Percentiles rank a stretch among this genome's conserved stretches.
These are phyloP conservation scores for Kobus ellipsiprymnus DNA, from an alignment of 2,113 vertebrate species.

Conservation along the genomic window DNA sequence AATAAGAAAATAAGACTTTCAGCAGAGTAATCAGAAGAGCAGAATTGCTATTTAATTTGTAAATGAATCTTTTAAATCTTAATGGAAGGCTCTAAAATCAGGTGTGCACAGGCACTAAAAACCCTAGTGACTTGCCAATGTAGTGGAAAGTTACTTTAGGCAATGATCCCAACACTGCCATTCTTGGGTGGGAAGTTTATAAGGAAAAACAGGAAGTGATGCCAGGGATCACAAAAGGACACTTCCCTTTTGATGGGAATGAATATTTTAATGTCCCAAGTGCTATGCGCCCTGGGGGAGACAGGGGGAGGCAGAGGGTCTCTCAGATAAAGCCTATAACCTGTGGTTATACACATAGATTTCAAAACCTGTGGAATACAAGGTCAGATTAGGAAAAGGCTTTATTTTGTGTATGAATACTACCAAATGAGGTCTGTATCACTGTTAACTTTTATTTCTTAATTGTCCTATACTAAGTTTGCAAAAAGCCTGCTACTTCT, in stretches of 20 bases:
- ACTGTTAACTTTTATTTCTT: background rate
- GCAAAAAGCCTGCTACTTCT: background rate
- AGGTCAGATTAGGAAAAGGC: background rate
- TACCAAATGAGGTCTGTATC: background rate
- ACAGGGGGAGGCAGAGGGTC: slow-evolving; percentile 47
- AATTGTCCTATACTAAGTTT: background rate
- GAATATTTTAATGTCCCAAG: background rate
- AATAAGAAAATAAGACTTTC: background rate
- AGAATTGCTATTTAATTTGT: background rate
- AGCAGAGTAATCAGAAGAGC: background rate
- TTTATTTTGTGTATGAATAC: background rate
- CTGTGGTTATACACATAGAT: background rate
- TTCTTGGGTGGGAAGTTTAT: slow-evolving; percentile 45
- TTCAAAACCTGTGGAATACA: background rate
- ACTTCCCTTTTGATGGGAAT: slow-evolving; percentile 24
- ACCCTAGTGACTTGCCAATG: background rate
- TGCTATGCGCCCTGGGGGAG: slow-evolving; percentile 12
- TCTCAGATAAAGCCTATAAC: background rate
- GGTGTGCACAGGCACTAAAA: background rate
- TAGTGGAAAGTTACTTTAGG: slow-evolving; percentile 44
- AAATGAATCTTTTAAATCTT: background rate
- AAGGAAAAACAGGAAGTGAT: slow-evolving; percentile 65
- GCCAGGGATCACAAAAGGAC: slow-evolving; percentile 59
- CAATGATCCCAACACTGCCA: slow-evolving; percentile 14
- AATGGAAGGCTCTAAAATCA: background rate